These are phyloP conservation scores for Xyliphius kryptos DNA, from an alignment of 2,113 vertebrate genomes.

Conservation along the genomic window DNA sequence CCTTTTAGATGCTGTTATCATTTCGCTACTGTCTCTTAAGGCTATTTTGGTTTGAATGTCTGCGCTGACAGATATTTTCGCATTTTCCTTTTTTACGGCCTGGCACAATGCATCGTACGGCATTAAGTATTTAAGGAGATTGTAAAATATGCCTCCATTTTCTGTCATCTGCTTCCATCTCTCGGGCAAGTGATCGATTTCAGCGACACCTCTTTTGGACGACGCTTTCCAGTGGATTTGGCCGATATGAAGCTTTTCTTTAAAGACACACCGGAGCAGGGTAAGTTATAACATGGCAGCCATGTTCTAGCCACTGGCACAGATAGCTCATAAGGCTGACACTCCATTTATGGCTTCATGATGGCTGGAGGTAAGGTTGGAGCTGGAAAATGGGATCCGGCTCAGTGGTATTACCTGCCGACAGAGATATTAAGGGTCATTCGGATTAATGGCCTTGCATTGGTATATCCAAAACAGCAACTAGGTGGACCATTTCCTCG, in stretches of 20 bases:
- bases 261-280: constrained; percentile 52
- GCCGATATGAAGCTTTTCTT: constrained; percentile 55
- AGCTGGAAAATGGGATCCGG: constrained; percentile 19
- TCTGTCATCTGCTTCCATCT: constrained; percentile 43
- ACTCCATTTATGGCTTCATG: constrained; percentile 39
- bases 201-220: constrained; percentile 52
- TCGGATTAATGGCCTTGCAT: constrained; percentile 30
- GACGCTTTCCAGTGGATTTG: constrained; percentile 60
- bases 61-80: constrained; percentile 42
- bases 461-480: constrained; percentile 26
- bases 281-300: constrained; percentile 47
- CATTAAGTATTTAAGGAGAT: constrained; percentile 60
- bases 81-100: constrained; percentile 44
- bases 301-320: constrained; percentile 40
- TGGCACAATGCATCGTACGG: constrained; percentile 50
- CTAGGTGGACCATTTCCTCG: constrained; percentile 7
- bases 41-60: constrained; percentile 45
- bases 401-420: constrained; percentile 20
- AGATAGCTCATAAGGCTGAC: constrained; percentile 38
- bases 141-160: constrained; percentile 53
- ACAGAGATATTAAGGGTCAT: constrained; percentile 29
- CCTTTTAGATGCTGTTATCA: constrained; percentile 45
- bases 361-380: constrained; percentile 32
- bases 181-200: constrained; percentile 63
- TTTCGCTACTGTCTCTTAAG: constrained; percentile 25